Evolutionary conservation across 1,140 invertebrate species (phyloP), one percentile per base, ranked within the genome.

Genomic region (Adoxophyes honmai): DNA sequence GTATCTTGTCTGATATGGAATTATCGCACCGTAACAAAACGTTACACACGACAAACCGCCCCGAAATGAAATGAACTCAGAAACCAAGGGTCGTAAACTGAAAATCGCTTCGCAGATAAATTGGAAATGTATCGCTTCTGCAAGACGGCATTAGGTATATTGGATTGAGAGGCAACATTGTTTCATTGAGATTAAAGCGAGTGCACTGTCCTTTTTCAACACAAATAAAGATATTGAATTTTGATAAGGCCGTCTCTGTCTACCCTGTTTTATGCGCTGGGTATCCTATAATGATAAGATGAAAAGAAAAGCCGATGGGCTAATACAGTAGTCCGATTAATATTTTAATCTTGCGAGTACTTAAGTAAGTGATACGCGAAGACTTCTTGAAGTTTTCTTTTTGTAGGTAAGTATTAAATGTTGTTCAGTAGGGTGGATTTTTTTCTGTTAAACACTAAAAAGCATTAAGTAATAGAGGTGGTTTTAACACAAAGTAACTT

Each of bases 141-240:
- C 42, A 55, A 65, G 48, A 69, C 7, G 15, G 21, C n/a, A 48
- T 48, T 28, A 64, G 64, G 68, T 66, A 59, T 75, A 75, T 74
- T 68, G 69, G 58, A 75, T 78, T 78, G 70, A 81, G 74, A 67
- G 64, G 70, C 77, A 73, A 86, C 80, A 75, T 80, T 85, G 80
- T 86, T 82, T 62, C 69, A 72, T 79, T 77, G 68, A 78, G 78
- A 84, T 86, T 84, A 86, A 71, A 74, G 62, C 66, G 67, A 74
- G 69, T 70, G 61, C 72, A 78, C 70, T 73, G 71, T 86, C 80
- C 81, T 81, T 83, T 74, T 86, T 78, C 70, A 70, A 73, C 73
- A 65, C 74, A 74, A 81, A 81, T 86, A 82, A 84, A 86, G 81
- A 86, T 86, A 84, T 86, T 81, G 81, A 77, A 84, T 84, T 81